These are phyloP conservation scores for Fregata magnificens DNA, from an alignment of 2,113 vertebrate species.

Conservation along the genomic window DNA sequence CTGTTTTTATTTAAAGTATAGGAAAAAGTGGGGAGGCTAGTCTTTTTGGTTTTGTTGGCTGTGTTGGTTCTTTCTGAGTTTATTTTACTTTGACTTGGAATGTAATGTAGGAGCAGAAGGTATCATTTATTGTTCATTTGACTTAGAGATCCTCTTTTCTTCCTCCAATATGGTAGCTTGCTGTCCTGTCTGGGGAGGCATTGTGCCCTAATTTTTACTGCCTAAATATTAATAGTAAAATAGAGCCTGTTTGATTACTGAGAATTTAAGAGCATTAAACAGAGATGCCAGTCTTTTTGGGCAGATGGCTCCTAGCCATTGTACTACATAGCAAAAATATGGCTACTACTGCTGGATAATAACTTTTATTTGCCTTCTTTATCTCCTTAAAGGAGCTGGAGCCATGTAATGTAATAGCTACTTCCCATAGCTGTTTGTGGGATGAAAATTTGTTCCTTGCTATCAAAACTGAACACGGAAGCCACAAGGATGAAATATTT, in stretches of 20 bases:
- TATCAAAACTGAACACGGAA: neutral
- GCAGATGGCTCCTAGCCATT: neutral
- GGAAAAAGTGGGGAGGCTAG: neutral
- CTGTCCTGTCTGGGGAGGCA: neutral
- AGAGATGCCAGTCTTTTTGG: neutral
- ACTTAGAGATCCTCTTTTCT: neutral
- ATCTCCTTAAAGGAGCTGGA: neutral
- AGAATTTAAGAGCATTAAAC: neutral
- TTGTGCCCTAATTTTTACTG: neutral
- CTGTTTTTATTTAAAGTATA: neutral
- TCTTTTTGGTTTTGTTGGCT: neutral
- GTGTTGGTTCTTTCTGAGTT: neutral
- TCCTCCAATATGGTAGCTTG: neutral
- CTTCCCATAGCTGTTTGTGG: neutral
- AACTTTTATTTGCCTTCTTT: neutral
- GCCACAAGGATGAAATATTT: neutral
- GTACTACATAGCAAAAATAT: neutral
- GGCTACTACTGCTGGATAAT: neutral
- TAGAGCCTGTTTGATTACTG: neutral
- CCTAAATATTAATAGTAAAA: neutral
- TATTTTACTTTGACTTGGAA: neutral
- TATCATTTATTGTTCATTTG: neutral
- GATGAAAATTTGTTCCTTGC: neutral
- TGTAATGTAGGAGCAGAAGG: neutral
- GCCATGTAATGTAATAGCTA: neutral